Conservation (phyloP, 2,113 vertebrate genomes). For the Nibea coibor region DNA sequence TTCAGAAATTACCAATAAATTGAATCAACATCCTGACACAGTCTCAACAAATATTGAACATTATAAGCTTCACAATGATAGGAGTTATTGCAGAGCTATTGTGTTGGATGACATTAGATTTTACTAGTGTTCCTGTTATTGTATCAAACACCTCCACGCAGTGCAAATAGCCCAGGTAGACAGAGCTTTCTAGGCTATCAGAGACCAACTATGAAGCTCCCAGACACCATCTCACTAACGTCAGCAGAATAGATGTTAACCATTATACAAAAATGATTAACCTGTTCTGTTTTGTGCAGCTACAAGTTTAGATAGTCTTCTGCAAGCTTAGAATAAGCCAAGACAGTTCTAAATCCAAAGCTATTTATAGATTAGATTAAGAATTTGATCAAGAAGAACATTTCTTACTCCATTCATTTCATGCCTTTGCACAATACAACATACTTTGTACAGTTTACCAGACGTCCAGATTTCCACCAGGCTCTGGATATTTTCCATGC, state of each 20-base stretch:
- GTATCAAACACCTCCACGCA: neutral
- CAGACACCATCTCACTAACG: neutral
- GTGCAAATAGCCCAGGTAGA: conserved; percentile 4
- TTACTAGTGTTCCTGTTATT: conserved; percentile 10
- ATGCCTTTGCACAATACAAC: neutral
- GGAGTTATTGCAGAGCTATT: conserved; percentile 29
- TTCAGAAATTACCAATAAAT: conserved; percentile 26
- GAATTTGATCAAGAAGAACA: neutral
- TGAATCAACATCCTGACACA: conserved; percentile 31
- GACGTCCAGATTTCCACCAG: neutral
- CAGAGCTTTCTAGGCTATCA: neutral
- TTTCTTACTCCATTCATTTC: neutral
- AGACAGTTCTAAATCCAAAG: neutral
- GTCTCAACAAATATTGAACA: conserved; percentile 31
- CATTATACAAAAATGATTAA: neutral
- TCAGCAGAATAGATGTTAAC: neutral
- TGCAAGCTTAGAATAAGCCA: neutral
- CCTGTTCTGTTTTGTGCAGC: neutral
- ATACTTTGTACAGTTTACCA: neutral
- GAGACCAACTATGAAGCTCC: neutral
- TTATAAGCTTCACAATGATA: conserved; percentile 16
- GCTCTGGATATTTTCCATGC: neutral
- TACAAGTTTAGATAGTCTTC: neutral
- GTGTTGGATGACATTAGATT: conserved; percentile 23
- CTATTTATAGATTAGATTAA: neutral